phyloP scores from a whole-genome alignment of 1,140 invertebrate species.

The Drosophila nasuta region DNA sequence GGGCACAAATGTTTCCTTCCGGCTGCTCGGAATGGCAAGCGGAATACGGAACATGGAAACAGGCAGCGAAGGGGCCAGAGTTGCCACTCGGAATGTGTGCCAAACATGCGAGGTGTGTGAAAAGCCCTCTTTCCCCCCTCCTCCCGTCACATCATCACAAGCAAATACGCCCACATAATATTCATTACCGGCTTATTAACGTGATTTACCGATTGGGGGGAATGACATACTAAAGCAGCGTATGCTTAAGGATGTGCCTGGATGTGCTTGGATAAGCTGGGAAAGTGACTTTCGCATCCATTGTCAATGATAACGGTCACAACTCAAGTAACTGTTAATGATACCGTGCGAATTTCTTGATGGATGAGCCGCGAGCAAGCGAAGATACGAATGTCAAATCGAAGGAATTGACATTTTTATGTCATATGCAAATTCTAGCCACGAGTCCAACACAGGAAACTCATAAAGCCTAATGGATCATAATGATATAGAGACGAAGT shows the following conservation, averaged over 20 bases:
- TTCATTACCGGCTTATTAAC: conserved; percentile 81
- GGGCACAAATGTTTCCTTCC: conserved; percentile 76
- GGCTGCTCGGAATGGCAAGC: conserved; percentile 22
- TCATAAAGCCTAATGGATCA: conserved; percentile 12
- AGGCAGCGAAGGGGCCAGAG: conserved; percentile 7
- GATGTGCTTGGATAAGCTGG: conserved; percentile 48
- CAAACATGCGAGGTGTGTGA: conserved; percentile 70
- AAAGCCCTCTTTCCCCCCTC: neutral
- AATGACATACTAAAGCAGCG: conserved; percentile 50
- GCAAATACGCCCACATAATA: conserved; percentile 57
- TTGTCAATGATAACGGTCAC: conserved; percentile 66
- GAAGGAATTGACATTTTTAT: neutral
- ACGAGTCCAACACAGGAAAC: conserved; percentile 22
- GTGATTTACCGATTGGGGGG: conserved; percentile 78
- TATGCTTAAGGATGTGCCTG: conserved; percentile 59
- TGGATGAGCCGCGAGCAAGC: conserved; percentile 39
- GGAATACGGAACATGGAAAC: conserved; percentile 19
- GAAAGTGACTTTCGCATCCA: conserved; percentile 78
- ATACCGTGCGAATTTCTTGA: conserved; percentile 75
- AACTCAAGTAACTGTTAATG: conserved; percentile 50
- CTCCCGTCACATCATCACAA: neutral
- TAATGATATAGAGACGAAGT: neutral
- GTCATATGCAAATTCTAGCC: conserved; percentile 62
- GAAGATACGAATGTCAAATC: too few relatives aligned
- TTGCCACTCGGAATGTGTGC: conserved; percentile 71